phyloP scores from a whole-genome alignment of 64 coral and sea anemone genomes.

The Actinia tenebrosa region DNA sequence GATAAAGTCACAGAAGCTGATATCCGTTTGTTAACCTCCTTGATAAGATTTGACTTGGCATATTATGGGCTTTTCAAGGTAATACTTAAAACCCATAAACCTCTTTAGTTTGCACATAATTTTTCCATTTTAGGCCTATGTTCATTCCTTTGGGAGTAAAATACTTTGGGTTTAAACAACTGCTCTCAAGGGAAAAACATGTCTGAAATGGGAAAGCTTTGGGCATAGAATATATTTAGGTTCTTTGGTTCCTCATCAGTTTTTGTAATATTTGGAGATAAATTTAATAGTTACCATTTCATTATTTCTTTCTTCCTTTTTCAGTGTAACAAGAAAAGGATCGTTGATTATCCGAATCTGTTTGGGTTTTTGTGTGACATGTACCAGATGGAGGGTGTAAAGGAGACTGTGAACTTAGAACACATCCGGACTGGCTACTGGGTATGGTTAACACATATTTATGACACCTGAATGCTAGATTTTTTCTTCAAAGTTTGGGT shows the following conservation, averaged over 20 bases:
- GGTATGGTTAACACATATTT: background rate
- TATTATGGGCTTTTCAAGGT: constrained; percentile 94
- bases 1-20: constrained; percentile 83
- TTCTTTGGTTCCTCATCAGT: background rate
- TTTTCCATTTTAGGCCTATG: too few species aligned
- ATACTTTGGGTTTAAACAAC: too few species aligned
- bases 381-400: constrained; percentile 32
- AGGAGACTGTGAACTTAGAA: constrained; percentile 25
- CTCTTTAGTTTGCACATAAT: too few species aligned
- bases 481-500: too few species aligned
- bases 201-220: too few species aligned
- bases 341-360: constrained; percentile 43
- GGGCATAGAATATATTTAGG: background rate
- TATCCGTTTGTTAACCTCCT: constrained; percentile 73
- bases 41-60: constrained; percentile 84
- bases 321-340: constrained; percentile 55
- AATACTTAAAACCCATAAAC: background rate
- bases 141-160: too few species aligned
- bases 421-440: constrained; percentile 7
- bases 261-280: background rate
- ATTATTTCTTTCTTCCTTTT: background rate
- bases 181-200: too few species aligned
- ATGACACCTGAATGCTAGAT: background rate
- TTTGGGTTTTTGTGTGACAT: constrained; percentile 33
- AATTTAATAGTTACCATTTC: background rate